These are phyloP conservation scores for Mungos mungo DNA, from an alignment of 2,113 vertebrate species.

Conservation along the genomic window DNA sequence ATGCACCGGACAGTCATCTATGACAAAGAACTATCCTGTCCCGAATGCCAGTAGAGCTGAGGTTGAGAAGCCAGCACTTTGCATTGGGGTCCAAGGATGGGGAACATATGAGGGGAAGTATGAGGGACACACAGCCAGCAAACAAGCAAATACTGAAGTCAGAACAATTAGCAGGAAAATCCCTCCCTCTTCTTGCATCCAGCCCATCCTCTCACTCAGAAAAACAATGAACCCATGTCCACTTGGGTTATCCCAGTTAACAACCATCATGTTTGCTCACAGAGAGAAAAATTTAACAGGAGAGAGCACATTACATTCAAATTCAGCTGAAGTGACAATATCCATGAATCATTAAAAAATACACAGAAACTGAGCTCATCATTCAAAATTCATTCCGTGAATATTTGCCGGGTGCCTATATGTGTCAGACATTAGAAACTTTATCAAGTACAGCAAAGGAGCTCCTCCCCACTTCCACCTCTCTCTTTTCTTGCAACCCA, in stretches of 20 bases:
- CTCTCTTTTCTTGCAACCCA: not conserved
- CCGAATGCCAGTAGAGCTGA: rapidly evolving
- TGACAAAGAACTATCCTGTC: rapidly evolving
- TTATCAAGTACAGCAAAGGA: not conserved
- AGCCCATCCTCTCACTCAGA: not conserved
- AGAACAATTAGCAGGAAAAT: no score
- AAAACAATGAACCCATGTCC: not conserved
- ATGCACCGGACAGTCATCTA: no score
- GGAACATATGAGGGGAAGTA: not conserved
- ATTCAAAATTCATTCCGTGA: not conserved
- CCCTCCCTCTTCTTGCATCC: no score
- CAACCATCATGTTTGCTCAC: not conserved
- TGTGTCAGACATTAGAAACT: not conserved
- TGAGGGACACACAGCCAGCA: not conserved
- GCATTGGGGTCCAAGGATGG: not conserved
- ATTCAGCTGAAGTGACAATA: not conserved
- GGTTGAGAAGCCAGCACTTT: not conserved
- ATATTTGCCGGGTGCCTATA: not conserved
- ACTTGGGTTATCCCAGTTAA: rapidly evolving
- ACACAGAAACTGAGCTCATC: not conserved
- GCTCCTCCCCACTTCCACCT: no score
- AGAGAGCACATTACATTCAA: not conserved
- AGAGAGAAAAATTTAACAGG: not conserved
- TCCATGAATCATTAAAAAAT: not conserved
- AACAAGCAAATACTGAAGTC: not conserved